Evolutionary conservation across 2,113 vertebrate genomes (phyloP).

Genomic region (Entomyzon cyanotis): DNA sequence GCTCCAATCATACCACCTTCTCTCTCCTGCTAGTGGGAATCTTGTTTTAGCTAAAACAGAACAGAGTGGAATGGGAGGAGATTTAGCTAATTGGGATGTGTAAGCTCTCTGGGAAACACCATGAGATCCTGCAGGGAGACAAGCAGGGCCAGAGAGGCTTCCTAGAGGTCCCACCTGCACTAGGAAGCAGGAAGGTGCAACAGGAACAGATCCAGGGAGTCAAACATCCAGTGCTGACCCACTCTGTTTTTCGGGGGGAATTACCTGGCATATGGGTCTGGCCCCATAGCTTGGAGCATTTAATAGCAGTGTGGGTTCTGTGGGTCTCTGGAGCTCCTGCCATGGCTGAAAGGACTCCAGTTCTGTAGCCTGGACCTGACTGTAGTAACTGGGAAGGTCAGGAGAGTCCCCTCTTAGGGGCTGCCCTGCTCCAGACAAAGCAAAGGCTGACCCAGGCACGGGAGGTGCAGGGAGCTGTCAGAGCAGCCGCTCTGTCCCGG

Average conservation of each 20-base stretch:
- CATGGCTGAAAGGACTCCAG: not conserved
- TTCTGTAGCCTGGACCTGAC: not conserved
- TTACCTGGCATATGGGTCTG: not conserved
- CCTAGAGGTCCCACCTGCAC: rapidly evolving
- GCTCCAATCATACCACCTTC: not conserved
- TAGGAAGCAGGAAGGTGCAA: not conserved
- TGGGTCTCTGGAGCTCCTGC: not conserved
- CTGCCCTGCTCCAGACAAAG: not conserved
- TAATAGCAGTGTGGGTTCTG: not conserved
- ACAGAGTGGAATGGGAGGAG: not conserved
- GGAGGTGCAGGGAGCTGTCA: not conserved
- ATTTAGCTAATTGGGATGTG: not conserved
- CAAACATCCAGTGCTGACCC: not conserved
- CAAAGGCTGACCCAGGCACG: rapidly evolving
- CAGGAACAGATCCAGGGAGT: not conserved
- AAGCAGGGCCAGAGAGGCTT: not conserved
- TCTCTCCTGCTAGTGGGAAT: not conserved
- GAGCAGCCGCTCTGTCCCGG: not conserved
- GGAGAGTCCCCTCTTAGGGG: not conserved
- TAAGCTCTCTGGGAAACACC: not conserved
- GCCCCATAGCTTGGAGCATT: not conserved
- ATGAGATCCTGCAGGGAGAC: not conserved
- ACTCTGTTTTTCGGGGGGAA: not conserved
- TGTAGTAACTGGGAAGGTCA: not conserved
- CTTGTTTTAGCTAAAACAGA: not conserved